Percentiles rank a stretch among this genome's conserved stretches.
phyloP scores from a whole-genome alignment of 2,797 vertebrate species.

The Pteropus rufus region DNA sequence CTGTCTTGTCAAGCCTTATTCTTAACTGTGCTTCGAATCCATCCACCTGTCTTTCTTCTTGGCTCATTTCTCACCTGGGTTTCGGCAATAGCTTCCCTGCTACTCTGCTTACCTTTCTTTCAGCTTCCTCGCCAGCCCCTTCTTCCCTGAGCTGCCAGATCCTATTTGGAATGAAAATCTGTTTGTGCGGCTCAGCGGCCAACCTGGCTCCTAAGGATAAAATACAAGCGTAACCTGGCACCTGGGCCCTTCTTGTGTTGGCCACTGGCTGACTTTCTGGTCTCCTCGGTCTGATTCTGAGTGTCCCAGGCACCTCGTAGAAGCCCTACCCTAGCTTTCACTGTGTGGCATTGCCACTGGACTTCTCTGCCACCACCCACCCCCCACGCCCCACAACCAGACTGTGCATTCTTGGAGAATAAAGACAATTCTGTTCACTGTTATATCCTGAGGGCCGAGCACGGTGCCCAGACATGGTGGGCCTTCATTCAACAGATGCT shows the following conservation, averaged over 20 bases:
- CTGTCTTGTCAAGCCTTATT: fast-evolving
- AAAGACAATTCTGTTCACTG: not conserved
- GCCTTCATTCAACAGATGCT: not conserved
- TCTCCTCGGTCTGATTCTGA: not conserved
- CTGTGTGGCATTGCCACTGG: not conserved
- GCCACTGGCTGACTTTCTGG: not conserved
- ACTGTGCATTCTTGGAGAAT: not conserved
- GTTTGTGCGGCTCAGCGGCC: fast-evolving
- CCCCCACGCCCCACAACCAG: too few relatives aligned
- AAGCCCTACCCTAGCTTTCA: not conserved
- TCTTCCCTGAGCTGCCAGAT: not conserved
- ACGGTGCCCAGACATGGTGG: not conserved
- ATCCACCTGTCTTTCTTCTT: not conserved
- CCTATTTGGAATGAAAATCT: not conserved
- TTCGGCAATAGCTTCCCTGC: not conserved
- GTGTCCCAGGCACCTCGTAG: not conserved
- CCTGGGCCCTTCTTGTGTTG: not conserved
- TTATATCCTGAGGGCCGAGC: not conserved
- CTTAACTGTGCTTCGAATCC: not conserved
- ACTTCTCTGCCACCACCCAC: not conserved
- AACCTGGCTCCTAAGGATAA: not conserved
- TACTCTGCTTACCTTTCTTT: not conserved
- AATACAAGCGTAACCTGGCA: not conserved
- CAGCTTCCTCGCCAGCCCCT: not conserved
- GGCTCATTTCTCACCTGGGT: not conserved